phyloP scores from a whole-genome alignment of 2,113 vertebrate genomes.

The Lichenostomus cassidix region DNA sequence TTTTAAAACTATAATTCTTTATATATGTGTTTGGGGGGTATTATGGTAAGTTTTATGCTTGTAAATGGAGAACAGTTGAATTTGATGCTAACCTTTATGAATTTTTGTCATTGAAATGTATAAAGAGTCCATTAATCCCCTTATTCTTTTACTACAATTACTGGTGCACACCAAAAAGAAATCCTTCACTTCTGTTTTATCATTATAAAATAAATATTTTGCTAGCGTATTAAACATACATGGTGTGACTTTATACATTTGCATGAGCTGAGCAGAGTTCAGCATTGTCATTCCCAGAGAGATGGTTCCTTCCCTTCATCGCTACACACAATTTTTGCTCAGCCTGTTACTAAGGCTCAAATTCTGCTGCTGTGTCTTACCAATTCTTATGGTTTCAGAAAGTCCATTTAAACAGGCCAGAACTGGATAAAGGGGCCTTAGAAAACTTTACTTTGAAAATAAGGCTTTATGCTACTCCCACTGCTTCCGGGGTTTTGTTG shows the following conservation, averaged over 20 bases:
- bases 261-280: background rate
- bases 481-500: background rate
- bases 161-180: slow-evolving; percentile 82
- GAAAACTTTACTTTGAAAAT: background rate
- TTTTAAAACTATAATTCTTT: slow-evolving; percentile 86
- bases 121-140: slow-evolving; percentile 79
- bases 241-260: slow-evolving; percentile 40
- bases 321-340: background rate
- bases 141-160: slow-evolving; percentile 78
- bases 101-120: slow-evolving; percentile 75
- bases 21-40: slow-evolving; percentile 78
- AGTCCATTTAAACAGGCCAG: background rate
- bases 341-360: background rate
- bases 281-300: background rate
- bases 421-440: background rate
- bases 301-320: background rate
- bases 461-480: background rate
- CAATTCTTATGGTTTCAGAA: background rate
- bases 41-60: slow-evolving; percentile 78
- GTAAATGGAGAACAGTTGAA: slow-evolving; percentile 78
- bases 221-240: slow-evolving; percentile 76
- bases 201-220: slow-evolving; percentile 85
- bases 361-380: background rate
- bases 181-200: slow-evolving; percentile 80
- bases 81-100: slow-evolving; percentile 77